Conservation (phyloP, 2,113 vertebrate species). For the Oncorhynchus nerka region DNA sequence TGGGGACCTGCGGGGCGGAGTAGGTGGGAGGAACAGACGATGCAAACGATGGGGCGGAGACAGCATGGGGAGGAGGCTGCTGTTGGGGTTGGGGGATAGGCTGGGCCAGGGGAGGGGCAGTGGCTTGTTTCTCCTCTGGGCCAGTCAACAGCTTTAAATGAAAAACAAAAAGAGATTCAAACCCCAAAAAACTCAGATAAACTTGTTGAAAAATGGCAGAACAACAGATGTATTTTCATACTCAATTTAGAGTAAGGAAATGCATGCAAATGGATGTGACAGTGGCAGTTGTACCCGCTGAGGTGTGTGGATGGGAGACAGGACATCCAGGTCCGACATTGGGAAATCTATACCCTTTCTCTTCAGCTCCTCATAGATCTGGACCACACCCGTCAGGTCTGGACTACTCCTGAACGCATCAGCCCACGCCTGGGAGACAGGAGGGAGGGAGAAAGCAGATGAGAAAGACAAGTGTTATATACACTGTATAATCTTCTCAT, state of each 20-base stretch:
- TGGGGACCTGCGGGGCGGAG: conserved; percentile 75
- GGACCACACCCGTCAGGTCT: conserved; percentile 95
- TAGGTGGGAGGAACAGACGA: conserved; percentile 64
- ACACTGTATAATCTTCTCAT: no score
- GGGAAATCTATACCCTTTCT: conserved; percentile 97
- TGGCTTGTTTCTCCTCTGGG: conserved; percentile 87
- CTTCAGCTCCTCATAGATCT: conserved; percentile 97
- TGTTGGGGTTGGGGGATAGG: conserved; percentile 72
- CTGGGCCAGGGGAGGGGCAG: conserved; percentile 73
- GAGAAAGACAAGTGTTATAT: neutral
- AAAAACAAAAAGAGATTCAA: neutral
- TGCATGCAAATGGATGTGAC: no score
- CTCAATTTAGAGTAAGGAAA: no score
- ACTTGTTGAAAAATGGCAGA: neutral
- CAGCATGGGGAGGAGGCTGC: conserved; percentile 70
- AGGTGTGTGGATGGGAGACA: conserved; percentile 96
- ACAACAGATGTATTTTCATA: neutral
- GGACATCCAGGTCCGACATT: conserved; percentile 88
- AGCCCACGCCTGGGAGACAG: conserved; percentile 87
- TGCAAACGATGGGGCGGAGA: conserved; percentile 55
- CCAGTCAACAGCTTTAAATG: conserved; percentile 72
- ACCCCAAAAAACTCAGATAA: neutral
- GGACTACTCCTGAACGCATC: conserved; percentile 98
- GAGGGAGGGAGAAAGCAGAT: neutral
- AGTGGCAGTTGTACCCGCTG: conserved; percentile 79